These are phyloP conservation scores for Lepidocyrtoides sp. DNA, from an alignment of 2,888 invertebrate species.

Conservation along the genomic window DNA sequence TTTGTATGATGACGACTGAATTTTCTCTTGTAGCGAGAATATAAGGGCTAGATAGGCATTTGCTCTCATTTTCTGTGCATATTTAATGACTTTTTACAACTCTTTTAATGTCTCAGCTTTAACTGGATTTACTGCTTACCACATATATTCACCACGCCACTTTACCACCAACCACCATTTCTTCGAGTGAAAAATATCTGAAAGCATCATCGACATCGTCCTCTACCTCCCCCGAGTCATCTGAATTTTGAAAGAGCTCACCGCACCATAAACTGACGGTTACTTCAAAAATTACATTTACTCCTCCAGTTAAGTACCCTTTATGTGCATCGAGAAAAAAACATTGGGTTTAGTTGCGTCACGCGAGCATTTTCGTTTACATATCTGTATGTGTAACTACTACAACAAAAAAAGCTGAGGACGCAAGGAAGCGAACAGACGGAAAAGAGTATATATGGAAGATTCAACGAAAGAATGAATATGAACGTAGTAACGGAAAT, in stretches of 20 bases:
- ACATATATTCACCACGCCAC: background rate
- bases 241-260: slow-evolving; percentile 50
- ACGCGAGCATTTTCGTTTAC: background rate
- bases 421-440: background rate
- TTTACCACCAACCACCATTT: background rate
- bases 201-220: slow-evolving; percentile 47
- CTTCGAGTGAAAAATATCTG: slow-evolving; percentile 57
- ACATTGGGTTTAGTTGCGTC: background rate
- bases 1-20: background rate
- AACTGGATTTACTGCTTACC: slow-evolving; percentile 48
- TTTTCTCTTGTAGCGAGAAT: background rate
- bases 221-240: slow-evolving; percentile 22
- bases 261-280: slow-evolving; percentile 26
- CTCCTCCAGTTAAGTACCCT: background rate
- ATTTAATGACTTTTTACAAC: slow-evolving; percentile 75
- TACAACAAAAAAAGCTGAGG: background rate
- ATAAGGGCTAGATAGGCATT: slow-evolving; percentile 24
- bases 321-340: background rate
- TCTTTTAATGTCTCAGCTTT: slow-evolving; percentile 65
- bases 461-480: slow-evolving; percentile 29
- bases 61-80: slow-evolving; percentile 59
- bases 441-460: background rate
- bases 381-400: background rate
- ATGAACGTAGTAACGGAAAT: slow-evolving; percentile 68
- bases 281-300: background rate